A percentile compares a stretch with the other conserved stretches of the same genome.
Evolutionary conservation across 2,888 invertebrate species (phyloP).

Genomic region (Agrochola lychnidis): DNA sequence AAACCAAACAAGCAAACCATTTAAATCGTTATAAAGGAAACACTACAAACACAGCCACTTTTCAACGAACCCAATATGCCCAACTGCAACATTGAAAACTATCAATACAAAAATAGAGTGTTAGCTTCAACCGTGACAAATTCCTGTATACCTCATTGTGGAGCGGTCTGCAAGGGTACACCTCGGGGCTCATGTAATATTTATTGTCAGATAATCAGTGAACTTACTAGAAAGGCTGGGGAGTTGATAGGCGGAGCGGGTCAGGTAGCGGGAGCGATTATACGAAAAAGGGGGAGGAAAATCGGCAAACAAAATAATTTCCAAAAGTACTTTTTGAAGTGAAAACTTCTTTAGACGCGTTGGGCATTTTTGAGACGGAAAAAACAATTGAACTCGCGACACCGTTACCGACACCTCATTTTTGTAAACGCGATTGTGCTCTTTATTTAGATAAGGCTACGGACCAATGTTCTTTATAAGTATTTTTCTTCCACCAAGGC

Average conservation of each 20-base stretch:
- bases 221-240: constrained; percentile 56
- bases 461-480: too few species aligned
- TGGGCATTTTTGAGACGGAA: too few species aligned
- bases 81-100: constrained; percentile 1
- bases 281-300: too few species aligned
- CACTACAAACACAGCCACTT: not conserved
- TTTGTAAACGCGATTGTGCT: too few species aligned
- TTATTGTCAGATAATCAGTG: constrained; percentile 75
- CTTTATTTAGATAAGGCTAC: too few species aligned
- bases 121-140: constrained; percentile 53
- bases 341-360: too few species aligned
- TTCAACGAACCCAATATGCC: not conserved
- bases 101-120: constrained; percentile 9
- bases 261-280: constrained; percentile 21
- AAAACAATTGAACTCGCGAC: too few species aligned
- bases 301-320: too few species aligned
- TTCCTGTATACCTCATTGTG: constrained; percentile 47
- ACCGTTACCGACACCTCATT: too few species aligned
- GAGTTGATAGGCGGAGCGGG: constrained; percentile 31
- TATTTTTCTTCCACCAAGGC: too few species aligned
- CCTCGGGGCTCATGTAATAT: constrained; percentile 77
- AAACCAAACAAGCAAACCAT: not conserved
- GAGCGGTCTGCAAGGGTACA: constrained; percentile 27
- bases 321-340: too few species aligned
- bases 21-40: not conserved